Base-by-base conservation (phyloP, 2,113 vertebrate genomes). In the Numenius arquata region DNA sequence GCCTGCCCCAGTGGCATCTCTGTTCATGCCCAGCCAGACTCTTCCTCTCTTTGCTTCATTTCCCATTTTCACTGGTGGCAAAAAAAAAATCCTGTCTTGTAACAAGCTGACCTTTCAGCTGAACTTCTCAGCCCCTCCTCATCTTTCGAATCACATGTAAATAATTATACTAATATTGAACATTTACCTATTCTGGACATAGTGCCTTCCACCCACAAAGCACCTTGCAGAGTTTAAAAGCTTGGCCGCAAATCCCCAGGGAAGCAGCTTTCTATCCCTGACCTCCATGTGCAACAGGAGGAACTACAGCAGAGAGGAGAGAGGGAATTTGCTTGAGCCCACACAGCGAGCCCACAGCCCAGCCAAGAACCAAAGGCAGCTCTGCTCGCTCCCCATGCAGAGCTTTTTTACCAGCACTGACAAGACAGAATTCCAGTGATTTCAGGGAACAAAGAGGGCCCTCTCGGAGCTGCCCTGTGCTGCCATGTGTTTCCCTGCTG, bases 401-500 rank as follows among this genome's bases (percentile, higher is more conserved):
- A 47, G 85, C 89, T 41, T 79, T 88, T 79, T 68, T n/a, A 30
- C 43, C 4, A 6, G 80, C 84, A 26, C 3, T 3, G n/a, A 48
- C 34, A 53, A 48, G 36, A 53, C 55, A 65, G 45, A 61, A 52
- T 21, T 50, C 30, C 9, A 29, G 41, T 15, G 77, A 87, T 58
- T 26, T 2, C 56, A 27, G 55, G 3, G 85, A 86, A 86, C 90
- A 95, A 62, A 90, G 87, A 83, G 38, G 66, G 32, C 67, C 67
- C 84, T 91, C 65, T 96, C 73, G 8, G 78, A 41, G 34, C 45
- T 56, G 85, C 82, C 0, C 0, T 30, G 17, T 7, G 32, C 84
- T 83, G 84, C 63, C 68, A 74, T 66, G 77, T 77, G 81, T 56
- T 93, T 66, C 73, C 65, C 92, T 80, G 68, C 88, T 95, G 85